These are phyloP conservation scores for Conchocele bisecta DNA, from an alignment of 2,888 invertebrate genomes.

Conservation along the genomic window DNA sequence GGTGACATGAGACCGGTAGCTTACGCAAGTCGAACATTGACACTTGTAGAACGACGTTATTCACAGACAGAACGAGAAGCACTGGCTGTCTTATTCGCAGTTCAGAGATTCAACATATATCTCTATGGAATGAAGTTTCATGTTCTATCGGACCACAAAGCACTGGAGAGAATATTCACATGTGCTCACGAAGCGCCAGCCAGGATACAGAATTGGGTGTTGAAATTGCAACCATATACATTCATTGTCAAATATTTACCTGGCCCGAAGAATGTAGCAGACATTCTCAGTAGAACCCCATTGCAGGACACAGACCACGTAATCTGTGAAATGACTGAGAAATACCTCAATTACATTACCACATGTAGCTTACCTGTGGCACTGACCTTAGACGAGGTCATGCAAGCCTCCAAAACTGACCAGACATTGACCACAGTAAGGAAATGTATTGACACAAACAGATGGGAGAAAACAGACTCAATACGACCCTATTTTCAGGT, in stretches of 20 bases:
- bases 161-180: constrained; percentile 1
- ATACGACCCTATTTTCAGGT: constrained; percentile 11
- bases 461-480: constrained; percentile 4
- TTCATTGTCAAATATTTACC: constrained; percentile 9
- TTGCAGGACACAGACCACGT: background rate
- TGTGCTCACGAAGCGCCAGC: background rate
- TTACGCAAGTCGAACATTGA: constrained; percentile 11
- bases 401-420: background rate
- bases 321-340: constrained; percentile 4
- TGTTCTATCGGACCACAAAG: constrained; percentile 1
- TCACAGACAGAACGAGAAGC: constrained; percentile 5
- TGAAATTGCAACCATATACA: constrained; percentile 11
- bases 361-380: background rate
- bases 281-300: background rate
- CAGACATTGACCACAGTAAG: background rate
- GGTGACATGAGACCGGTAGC: constrained; percentile 6
- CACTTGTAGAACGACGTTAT: background rate
- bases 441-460: background rate
- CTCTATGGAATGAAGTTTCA: background rate
- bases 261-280: constrained; percentile 2
- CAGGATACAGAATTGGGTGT: constrained; percentile 4
- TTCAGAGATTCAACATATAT: background rate
- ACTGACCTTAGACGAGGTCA: constrained; percentile 11
- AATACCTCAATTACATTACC: constrained; percentile 13
- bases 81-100: background rate